These are phyloP conservation scores for Apogon hyalosoma DNA, from an alignment of 2,797 vertebrate genomes.

Conservation along the genomic window DNA sequence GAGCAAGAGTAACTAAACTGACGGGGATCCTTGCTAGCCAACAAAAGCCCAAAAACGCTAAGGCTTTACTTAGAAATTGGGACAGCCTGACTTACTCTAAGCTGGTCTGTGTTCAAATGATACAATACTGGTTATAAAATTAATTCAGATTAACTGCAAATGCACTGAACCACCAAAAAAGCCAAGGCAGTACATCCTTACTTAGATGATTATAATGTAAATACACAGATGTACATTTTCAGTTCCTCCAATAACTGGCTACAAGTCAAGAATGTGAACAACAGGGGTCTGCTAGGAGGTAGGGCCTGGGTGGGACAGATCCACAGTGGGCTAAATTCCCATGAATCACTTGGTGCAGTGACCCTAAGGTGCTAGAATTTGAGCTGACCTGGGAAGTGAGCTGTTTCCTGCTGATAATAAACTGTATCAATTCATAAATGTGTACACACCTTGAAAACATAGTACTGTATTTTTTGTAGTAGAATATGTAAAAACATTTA, in stretches of 20 bases:
- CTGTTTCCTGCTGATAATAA: conserved; percentile 43
- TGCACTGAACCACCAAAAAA: conserved; percentile 46
- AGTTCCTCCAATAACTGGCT: conserved; percentile 61
- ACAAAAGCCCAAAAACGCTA: conserved; percentile 68
- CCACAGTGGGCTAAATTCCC: conserved; percentile 49
- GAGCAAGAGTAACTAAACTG: conserved; percentile 75
- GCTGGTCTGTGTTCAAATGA: conserved; percentile 61
- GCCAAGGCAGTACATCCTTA: conserved; percentile 31
- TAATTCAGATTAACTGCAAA: conserved; percentile 71
- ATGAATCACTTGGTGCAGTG: conserved; percentile 54
- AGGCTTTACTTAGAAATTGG: conserved; percentile 75
- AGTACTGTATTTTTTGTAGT: neutral
- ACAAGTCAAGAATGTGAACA: conserved; percentile 61
- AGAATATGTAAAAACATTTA: neutral
- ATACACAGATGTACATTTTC: conserved; percentile 42
- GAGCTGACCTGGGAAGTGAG: conserved; percentile 48
- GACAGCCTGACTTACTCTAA: conserved; percentile 73
- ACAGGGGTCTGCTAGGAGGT: conserved; percentile 34
- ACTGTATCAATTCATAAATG: neutral
- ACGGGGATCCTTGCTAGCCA: conserved; percentile 58
- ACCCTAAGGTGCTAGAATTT: conserved; percentile 50
- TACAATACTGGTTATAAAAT: conserved; percentile 57
- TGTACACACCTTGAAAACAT: neutral
- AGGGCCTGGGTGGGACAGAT: neutral
- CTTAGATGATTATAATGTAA: conserved; percentile 28